phyloP scores from a whole-genome alignment of 2,888 invertebrate species.

The Gymnoscelis rufifasciata region DNA sequence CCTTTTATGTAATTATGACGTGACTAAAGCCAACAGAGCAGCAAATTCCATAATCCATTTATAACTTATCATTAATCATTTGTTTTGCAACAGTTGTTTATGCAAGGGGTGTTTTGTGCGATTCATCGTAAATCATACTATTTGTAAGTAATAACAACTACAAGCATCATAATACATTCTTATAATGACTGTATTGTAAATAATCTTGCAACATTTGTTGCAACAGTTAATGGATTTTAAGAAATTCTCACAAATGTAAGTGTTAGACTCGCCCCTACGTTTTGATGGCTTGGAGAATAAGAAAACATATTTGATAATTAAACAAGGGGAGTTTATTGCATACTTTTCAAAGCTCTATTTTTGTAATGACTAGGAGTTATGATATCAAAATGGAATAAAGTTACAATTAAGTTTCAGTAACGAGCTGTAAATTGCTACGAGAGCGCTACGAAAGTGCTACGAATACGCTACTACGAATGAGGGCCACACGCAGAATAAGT shows the following conservation, averaged over 20 bases:
- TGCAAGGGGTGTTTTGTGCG: slow-evolving; percentile 12
- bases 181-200: slow-evolving; percentile 10
- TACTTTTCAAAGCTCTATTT: background rate
- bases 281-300: background rate
- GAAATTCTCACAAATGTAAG: slow-evolving; percentile 12
- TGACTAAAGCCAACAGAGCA: background rate
- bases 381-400: too few relatives aligned
- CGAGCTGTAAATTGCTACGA: slow-evolving; percentile 9
- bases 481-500: slow-evolving; percentile 25
- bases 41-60: background rate
- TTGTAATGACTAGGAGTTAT: too few relatives aligned
- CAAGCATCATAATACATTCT: slow-evolving; percentile 9
- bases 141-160: slow-evolving; percentile 10
- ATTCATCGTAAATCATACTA: slow-evolving; percentile 11
- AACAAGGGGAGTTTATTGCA: too few relatives aligned
- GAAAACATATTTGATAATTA: too few relatives aligned
- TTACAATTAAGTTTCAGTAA: too few relatives aligned
- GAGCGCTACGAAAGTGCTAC: slow-evolving; percentile 27
- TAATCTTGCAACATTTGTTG: slow-evolving; percentile 6
- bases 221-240: slow-evolving; percentile 7
- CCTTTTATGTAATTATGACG: background rate
- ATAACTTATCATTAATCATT: slow-evolving; percentile 12
- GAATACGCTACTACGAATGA: slow-evolving; percentile 33
- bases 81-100: slow-evolving; percentile 16
- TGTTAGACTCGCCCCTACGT: slow-evolving; percentile 21